Percentiles rank a stretch among this genome's conserved stretches.
These are phyloP conservation scores for Scolopax bukidnonensis DNA, from an alignment of 2,797 vertebrate species.

Conservation along the genomic window DNA sequence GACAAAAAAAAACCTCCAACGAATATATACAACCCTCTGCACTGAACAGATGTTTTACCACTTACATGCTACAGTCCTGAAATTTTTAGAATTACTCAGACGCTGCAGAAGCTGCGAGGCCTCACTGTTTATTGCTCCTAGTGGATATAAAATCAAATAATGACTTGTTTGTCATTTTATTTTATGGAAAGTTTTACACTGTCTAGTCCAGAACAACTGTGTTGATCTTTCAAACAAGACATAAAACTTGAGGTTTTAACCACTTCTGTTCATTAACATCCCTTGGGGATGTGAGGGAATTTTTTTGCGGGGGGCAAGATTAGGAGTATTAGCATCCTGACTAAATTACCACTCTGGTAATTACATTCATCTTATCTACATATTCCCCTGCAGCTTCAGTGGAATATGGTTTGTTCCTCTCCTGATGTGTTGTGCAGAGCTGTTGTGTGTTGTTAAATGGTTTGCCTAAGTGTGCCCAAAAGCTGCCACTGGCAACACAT, in stretches of 20 bases:
- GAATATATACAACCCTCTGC: slow-evolving; percentile 34
- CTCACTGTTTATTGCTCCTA: slow-evolving; percentile 60
- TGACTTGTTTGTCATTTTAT: slow-evolving; percentile 58
- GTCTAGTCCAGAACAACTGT: slow-evolving; percentile 24
- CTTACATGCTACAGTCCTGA: slow-evolving; percentile 25
- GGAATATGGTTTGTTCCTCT: slow-evolving; percentile 3
- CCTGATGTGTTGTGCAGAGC: background rate
- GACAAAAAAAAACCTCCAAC: slow-evolving; percentile 53
- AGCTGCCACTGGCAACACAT: background rate
- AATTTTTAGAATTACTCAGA: slow-evolving; percentile 60
- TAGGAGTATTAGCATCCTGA: background rate
- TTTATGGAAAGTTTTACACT: slow-evolving; percentile 53
- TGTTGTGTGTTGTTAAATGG: background rate
- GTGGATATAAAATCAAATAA: slow-evolving; percentile 56
- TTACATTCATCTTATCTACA: slow-evolving; percentile 14
- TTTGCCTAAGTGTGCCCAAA: background rate
- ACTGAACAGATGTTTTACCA: slow-evolving; percentile 55
- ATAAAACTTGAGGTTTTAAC: slow-evolving; percentile 38
- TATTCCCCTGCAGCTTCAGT: background rate
- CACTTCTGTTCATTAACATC: slow-evolving; percentile 22
- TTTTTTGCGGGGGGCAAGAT: background rate
- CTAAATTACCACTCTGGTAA: slow-evolving; percentile 14
- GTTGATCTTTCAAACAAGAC: slow-evolving; percentile 37
- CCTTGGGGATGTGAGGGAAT: background rate
- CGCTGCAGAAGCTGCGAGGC: background rate